A percentile compares a stretch with the other conserved stretches of the same genome.
Conservation (phyloP, 2,797 vertebrate species). For the Triplophysa yarkandensis region DNA sequence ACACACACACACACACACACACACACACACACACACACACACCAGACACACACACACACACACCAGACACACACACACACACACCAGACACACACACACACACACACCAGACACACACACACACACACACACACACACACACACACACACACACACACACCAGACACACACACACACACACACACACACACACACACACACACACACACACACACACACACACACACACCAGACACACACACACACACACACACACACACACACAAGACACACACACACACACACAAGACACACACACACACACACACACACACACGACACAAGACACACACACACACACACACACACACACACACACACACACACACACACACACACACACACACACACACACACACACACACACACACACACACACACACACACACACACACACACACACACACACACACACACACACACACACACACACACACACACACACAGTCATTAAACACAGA, state of each 20-base stretch:
- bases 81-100: background rate
- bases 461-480: background rate
- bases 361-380: background rate
- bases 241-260: background rate
- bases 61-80: conserved; percentile 52
- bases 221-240: background rate
- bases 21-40: background rate
- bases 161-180: background rate
- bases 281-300: background rate
- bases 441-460: background rate
- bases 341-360: background rate
- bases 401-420: background rate
- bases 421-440: background rate
- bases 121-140: background rate
- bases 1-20: background rate
- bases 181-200: background rate
- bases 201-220: background rate
- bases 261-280: background rate
- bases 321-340: background rate
- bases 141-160: background rate
- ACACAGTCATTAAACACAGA: background rate
- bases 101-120: background rate
- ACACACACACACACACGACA: background rate
- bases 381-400: background rate
- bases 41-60: background rate